phyloP scores from a whole-genome alignment of 1,140 invertebrate genomes.

The Luehdorfia chinensis region DNA sequence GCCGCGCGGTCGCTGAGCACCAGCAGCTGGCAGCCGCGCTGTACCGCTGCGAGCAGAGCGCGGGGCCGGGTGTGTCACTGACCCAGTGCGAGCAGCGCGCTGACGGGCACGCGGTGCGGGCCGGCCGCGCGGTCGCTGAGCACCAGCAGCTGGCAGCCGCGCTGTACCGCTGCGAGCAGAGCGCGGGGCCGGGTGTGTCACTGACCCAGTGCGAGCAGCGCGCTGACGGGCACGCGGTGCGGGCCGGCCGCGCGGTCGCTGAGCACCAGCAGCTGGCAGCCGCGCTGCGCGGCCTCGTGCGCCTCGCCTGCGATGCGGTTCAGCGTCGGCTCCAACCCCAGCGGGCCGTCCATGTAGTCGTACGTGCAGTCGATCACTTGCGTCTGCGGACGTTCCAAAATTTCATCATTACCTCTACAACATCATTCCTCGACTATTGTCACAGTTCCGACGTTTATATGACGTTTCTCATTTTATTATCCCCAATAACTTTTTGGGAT shows the following conservation, averaged over 20 bases:
- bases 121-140: conserved; percentile 91
- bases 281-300: conserved; percentile 85
- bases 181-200: no score
- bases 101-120: conserved; percentile 86
- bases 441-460: no score
- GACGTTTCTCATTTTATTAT: no score
- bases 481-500: no score
- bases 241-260: conserved; percentile 89
- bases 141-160: conserved; percentile 91
- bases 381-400: conserved; percentile 79
- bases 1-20: conserved; percentile 92
- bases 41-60: conserved; percentile 89
- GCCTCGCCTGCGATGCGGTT: conserved; percentile 90
- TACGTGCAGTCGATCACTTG: conserved; percentile 95
- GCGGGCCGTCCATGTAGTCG: conserved; percentile 82
- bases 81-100: conserved; percentile 91
- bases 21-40: conserved; percentile 89
- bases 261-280: conserved; percentile 92
- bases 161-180: conserved; percentile 85
- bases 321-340: conserved; percentile 87
- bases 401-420: no score
- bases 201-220: conserved; percentile 90
- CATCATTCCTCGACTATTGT: no score
- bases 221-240: conserved; percentile 87
- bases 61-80: no score